Conservation (phyloP, 2,113 vertebrate genomes). For the Euleptes europaea region DNA sequence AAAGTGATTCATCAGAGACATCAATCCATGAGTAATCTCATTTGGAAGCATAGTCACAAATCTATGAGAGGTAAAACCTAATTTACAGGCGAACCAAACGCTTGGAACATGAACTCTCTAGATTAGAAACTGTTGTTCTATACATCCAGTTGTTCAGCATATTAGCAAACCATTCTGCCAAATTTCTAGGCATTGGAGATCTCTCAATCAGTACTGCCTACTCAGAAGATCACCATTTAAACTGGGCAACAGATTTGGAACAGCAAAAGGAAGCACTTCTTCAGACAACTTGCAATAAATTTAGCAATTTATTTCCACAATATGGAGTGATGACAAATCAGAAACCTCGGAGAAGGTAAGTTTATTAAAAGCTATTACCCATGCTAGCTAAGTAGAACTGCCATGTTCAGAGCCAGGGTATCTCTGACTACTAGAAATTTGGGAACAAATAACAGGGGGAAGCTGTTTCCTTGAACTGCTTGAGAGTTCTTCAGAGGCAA, state of each 20-base stretch:
- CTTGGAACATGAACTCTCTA: not conserved
- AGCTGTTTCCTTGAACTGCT: too few species aligned
- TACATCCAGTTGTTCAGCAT: not conserved
- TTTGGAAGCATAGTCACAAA: not conserved
- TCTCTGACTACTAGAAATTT: too few species aligned
- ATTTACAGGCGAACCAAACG: not conserved
- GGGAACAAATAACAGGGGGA: too few species aligned
- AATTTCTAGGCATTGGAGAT: not conserved
- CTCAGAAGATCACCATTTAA: not conserved
- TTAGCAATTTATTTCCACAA: too few species aligned
- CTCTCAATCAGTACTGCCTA: not conserved
- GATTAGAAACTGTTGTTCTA: not conserved
- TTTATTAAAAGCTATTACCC: too few species aligned
- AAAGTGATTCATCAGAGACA: conserved; percentile 19
- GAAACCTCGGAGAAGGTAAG: too few species aligned
- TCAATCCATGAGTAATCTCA: not conserved
- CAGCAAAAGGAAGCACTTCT: too few species aligned
- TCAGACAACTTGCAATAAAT: too few species aligned
- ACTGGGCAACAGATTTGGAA: not conserved
- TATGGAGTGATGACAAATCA: too few species aligned
- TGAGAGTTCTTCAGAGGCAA: too few species aligned
- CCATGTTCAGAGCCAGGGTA: too few species aligned
- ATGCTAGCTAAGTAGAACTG: too few species aligned
- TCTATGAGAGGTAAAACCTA: conserved; percentile 1
- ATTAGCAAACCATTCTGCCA: not conserved